Conservation (phyloP, 30 jellyfish, hydroid and myxozoan genomes). For the Haliclystus octoradiatus region DNA sequence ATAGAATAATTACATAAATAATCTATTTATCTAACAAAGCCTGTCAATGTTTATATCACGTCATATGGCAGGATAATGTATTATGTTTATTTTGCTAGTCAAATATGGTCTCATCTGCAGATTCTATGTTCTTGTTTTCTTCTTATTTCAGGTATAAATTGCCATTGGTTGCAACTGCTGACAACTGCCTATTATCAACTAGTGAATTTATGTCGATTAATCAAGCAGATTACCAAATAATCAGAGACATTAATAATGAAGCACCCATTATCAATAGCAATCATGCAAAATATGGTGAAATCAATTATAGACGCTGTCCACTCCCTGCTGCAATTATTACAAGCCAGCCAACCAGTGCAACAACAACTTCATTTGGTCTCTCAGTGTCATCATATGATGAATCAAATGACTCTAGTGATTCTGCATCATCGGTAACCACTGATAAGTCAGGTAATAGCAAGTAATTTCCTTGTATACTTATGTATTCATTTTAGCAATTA, state of each 20-base stretch:
- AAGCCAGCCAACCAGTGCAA: slow-evolving; percentile 43
- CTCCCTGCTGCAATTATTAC: slow-evolving; percentile 3
- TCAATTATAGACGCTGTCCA: not conserved
- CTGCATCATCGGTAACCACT: too few species aligned
- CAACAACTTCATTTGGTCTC: slow-evolving; percentile 74
- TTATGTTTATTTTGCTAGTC: too few species aligned
- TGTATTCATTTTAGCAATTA: too few species aligned
- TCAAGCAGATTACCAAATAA: slow-evolving; percentile 63
- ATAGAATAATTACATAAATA: too few species aligned
- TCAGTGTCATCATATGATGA: slow-evolving; percentile 57
- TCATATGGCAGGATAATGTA: too few species aligned
- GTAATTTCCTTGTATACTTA: too few species aligned
- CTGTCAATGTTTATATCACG: too few species aligned
- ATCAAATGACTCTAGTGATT: slow-evolving; percentile 3
- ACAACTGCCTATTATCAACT: slow-evolving; percentile 75
- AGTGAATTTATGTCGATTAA: slow-evolving; percentile 43
- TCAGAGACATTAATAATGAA: slow-evolving; percentile 22
- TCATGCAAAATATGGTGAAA: not conserved
- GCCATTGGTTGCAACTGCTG: slow-evolving; percentile 81
- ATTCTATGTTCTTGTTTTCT: too few species aligned
- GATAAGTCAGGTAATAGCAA: too few species aligned
- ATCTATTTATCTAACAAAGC: too few species aligned
- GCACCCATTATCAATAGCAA: not conserved
- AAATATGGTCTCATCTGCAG: too few species aligned
- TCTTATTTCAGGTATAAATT: slow-evolving; percentile 34